phyloP scores from a whole-genome alignment of 2,113 vertebrate genomes.

The Mormyrus iriodes region DNA sequence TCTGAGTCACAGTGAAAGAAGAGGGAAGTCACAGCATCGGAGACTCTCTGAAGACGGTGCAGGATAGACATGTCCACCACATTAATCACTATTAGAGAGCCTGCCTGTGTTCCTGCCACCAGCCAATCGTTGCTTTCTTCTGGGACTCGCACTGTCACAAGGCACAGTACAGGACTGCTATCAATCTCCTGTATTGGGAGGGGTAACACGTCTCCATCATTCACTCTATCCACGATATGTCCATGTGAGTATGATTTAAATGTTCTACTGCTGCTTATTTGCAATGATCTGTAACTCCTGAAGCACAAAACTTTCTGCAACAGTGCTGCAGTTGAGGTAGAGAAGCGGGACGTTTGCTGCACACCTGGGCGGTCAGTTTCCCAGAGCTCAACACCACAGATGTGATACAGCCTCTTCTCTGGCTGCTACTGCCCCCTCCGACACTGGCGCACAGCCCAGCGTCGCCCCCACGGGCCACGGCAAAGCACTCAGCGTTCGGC shows the following conservation, averaged over 20 bases:
- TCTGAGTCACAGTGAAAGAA: slow-evolving; percentile 69
- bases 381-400: slow-evolving; percentile 70
- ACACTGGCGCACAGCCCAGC: slow-evolving; percentile 63
- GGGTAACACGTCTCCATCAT: not conserved
- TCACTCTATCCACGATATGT: not conserved
- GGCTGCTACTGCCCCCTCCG: slow-evolving; percentile 75
- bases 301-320: not conserved
- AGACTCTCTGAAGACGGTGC: slow-evolving; percentile 73
- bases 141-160: slow-evolving; percentile 68
- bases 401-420: slow-evolving; percentile 64
- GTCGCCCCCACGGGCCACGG: slow-evolving; percentile 50
- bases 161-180: slow-evolving; percentile 77
- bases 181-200: slow-evolving; percentile 64
- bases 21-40: slow-evolving; percentile 82
- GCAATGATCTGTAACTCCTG: not conserved
- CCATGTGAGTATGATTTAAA: not conserved
- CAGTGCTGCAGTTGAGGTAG: not conserved
- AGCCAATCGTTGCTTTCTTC: slow-evolving; percentile 74
- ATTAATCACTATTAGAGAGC: slow-evolving; percentile 69
- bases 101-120: slow-evolving; percentile 82
- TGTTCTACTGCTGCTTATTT: not conserved
- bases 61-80: slow-evolving; percentile 54
- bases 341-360: not conserved
- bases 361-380: slow-evolving; percentile 65
- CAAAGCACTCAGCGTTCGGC: slow-evolving; percentile 71